phyloP scores from a whole-genome alignment of 2,888 invertebrate species.

The Ferdinandea cuprea region DNA sequence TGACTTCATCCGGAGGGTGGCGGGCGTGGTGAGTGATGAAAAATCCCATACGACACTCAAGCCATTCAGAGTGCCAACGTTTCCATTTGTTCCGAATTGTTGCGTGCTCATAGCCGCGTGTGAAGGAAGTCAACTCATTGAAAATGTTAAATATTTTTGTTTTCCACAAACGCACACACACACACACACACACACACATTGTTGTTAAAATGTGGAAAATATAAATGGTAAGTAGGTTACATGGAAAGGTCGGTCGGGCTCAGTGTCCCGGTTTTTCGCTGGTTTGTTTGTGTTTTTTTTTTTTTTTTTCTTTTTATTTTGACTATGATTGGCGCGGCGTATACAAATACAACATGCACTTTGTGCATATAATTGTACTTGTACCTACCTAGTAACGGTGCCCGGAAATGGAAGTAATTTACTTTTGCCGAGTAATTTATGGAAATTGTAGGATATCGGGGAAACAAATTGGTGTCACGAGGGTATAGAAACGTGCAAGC shows the following conservation, averaged over 20 bases:
- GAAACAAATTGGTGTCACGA: conserved; percentile 53
- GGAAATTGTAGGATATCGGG: conserved; percentile 50
- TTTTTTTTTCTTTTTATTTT: neutral
- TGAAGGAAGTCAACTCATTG: conserved; percentile 61
- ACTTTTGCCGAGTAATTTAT: conserved; percentile 59
- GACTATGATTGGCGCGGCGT: conserved; percentile 17
- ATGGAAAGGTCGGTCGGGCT: conserved; percentile 26
- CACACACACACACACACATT: too few relatives aligned
- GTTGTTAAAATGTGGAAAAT: neutral
- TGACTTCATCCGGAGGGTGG: conserved; percentile 35
- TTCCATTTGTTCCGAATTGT: conserved; percentile 64
- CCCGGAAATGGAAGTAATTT: conserved; percentile 67
- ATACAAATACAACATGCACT: neutral
- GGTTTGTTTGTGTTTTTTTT: neutral
- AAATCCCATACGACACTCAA: neutral
- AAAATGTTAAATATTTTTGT: conserved; percentile 41
- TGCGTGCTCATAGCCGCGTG: conserved; percentile 67
- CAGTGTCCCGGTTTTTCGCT: conserved; percentile 1
- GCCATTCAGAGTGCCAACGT: conserved; percentile 21
- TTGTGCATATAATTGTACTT: too few relatives aligned
- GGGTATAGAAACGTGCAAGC: neutral
- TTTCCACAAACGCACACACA: too few relatives aligned
- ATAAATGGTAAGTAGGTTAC: conserved; percentile 36
- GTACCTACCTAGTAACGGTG: conserved; percentile 8
- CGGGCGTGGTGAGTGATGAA: neutral